These are phyloP conservation scores for Uloborus plumipes DNA, from an alignment of 2,888 invertebrate genomes.

Conservation along the genomic window DNA sequence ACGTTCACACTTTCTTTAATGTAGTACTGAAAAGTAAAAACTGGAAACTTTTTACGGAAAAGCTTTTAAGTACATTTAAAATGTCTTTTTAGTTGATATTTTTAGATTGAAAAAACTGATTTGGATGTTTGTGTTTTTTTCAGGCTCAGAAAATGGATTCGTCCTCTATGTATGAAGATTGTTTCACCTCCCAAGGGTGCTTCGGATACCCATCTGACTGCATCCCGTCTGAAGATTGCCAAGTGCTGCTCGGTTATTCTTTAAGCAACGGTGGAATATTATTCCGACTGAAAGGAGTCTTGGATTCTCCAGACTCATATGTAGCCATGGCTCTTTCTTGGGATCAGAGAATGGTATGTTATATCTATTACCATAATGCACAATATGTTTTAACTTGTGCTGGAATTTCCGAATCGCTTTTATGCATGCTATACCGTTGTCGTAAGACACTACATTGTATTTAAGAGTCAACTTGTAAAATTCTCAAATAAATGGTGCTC, in stretches of 20 bases:
- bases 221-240: conserved; percentile 15
- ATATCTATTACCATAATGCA: background rate
- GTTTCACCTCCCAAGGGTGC: conserved; percentile 41
- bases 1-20: too few species aligned
- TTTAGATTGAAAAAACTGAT: background rate
- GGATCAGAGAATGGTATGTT: conserved; percentile 38
- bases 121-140: background rate
- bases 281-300: conserved; percentile 16
- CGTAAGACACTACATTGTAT: too few species aligned
- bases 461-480: too few species aligned
- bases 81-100: too few species aligned
- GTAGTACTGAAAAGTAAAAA: too few species aligned
- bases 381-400: background rate
- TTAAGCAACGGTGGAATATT: conserved; percentile 2
- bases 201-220: conserved; percentile 46
- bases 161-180: conserved; percentile 22
- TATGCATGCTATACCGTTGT: too few species aligned
- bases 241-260: conserved; percentile 32
- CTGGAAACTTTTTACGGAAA: too few species aligned
- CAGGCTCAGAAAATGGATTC: background rate
- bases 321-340: conserved; percentile 31
- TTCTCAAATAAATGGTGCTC: too few species aligned
- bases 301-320: background rate
- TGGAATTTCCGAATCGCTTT: background rate
- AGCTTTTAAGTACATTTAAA: too few species aligned